A percentile compares a stretch with the other conserved stretches of the same genome.
These are phyloP conservation scores for Limosa lapponica DNA, from an alignment of 2,797 vertebrate genomes.

Conservation along the genomic window DNA sequence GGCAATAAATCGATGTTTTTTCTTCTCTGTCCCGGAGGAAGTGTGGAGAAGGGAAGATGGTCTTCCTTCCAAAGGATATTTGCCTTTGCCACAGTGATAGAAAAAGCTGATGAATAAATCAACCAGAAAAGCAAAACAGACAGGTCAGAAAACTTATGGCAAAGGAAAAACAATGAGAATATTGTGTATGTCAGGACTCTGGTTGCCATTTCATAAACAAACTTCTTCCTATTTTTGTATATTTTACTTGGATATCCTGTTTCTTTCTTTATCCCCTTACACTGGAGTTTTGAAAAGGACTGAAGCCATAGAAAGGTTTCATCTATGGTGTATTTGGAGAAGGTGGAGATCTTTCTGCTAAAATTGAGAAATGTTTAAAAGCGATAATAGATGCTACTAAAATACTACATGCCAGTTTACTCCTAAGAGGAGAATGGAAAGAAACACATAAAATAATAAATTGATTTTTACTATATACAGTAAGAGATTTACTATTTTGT, in stretches of 20 bases:
- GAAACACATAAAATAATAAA: background rate
- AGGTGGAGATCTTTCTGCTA: background rate
- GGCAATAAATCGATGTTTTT: background rate
- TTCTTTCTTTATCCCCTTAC: constrained; percentile 64
- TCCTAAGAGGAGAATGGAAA: background rate
- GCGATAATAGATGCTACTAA: background rate
- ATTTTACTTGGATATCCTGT: constrained; percentile 71
- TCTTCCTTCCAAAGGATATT: constrained; percentile 55
- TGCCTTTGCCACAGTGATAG: constrained; percentile 69
- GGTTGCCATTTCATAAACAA: constrained; percentile 49
- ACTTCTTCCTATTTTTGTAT: constrained; percentile 66
- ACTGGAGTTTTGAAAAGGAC: constrained; percentile 44
- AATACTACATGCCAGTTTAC: background rate
- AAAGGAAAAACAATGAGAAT: constrained; percentile 49
- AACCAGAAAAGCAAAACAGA: constrained; percentile 55
- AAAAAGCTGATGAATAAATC: constrained; percentile 54
- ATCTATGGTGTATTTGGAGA: constrained; percentile 16
- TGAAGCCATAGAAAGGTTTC: constrained; percentile 11
- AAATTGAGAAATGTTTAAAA: background rate
- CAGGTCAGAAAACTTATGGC: constrained; percentile 47
- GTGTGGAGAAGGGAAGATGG: constrained; percentile 15
- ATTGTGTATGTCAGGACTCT: constrained; percentile 56
- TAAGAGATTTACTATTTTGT: background rate
- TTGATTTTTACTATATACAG: background rate
- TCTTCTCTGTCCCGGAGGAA: constrained; percentile 11